Base-by-base conservation (phyloP, 2,113 vertebrate genomes). In the Paraplagusia blochii region DNA sequence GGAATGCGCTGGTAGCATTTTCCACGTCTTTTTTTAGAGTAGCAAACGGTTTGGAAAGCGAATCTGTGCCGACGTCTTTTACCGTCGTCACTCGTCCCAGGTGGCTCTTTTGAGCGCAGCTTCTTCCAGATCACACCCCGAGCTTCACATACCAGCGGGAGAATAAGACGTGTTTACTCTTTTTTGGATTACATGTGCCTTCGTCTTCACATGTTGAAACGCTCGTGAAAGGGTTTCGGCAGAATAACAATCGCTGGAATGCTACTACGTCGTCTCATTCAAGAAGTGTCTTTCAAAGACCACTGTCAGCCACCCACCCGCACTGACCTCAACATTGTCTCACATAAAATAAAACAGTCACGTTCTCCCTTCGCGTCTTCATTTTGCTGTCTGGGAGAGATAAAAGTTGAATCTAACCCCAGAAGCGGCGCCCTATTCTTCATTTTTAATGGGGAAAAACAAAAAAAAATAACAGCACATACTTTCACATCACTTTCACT, bases 171-270 rank as follows among this genome's bases (percentile, higher is more conserved):
- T 83, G 70, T 85, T 81, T 77, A 69, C 80, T 69, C 79, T 78
- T 66, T n/a, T 29, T 70, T 69, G 69, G 78, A 71, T 69, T 59
- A 46, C 70, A 69, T 15, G 44, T 22, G 48, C 53, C 70, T 40
- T 63, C 51, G 52, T 63, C 74, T 73, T 85, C 74, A 73, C 66
- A 60, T 79, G 74, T 80, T 49, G 50, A 50, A 72, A 39, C 65
- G 72, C 80, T 62, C 53, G 1, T 65, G 62, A 29, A 29, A 79
- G 62, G 35, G 8, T 11, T 77, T 81, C 45, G 63, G 61, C 55
- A 72, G 68, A 83, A 80, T 84, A 79, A 84, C 79, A 86, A 86
- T 85, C 76, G 45, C 47, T 81, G 87, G 85, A 88, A 89, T 85
- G 82, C 80, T 58, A 81, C 72, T 79, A 73, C 71, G 75, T 29